phyloP scores from a whole-genome alignment of 2,888 invertebrate genomes.

The Strigamia crassipes region DNA sequence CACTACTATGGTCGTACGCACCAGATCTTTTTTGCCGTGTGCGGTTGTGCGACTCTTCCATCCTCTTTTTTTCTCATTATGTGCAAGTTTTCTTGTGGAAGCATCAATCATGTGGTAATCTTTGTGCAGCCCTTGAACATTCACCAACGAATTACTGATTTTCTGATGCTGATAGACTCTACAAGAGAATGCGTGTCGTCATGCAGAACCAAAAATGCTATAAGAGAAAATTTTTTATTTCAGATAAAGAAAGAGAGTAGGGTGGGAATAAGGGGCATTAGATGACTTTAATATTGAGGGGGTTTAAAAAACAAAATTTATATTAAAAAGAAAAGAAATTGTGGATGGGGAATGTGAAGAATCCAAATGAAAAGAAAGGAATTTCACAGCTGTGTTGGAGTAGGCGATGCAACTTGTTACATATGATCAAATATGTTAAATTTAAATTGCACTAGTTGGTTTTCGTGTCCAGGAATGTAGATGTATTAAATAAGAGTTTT shows the following conservation, averaged over 20 bases:
- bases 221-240: conserved; percentile 11
- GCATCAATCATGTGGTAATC: conserved; percentile 21
- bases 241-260: background rate
- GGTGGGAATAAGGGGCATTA: background rate
- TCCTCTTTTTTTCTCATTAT: conserved; percentile 13
- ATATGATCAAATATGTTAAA: no score
- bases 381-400: conserved; percentile 4
- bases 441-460: no score
- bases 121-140: conserved; percentile 21
- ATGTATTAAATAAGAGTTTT: no score
- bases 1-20: background rate
- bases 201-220: conserved; percentile 11
- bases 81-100: conserved; percentile 13
- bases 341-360: background rate
- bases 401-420: no score
- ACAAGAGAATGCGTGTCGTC: conserved; percentile 21
- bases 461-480: no score
- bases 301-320: background rate
- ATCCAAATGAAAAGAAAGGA: background rate
- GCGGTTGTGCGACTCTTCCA: conserved; percentile 12
- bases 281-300: conserved; percentile 2
- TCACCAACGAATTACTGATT: conserved; percentile 21
- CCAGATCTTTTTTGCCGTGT: background rate
- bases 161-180: conserved; percentile 21
- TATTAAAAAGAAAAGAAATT: background rate